phyloP scores from a whole-genome alignment of 1,140 invertebrate genomes.

The Neodiprion pinetum region DNA sequence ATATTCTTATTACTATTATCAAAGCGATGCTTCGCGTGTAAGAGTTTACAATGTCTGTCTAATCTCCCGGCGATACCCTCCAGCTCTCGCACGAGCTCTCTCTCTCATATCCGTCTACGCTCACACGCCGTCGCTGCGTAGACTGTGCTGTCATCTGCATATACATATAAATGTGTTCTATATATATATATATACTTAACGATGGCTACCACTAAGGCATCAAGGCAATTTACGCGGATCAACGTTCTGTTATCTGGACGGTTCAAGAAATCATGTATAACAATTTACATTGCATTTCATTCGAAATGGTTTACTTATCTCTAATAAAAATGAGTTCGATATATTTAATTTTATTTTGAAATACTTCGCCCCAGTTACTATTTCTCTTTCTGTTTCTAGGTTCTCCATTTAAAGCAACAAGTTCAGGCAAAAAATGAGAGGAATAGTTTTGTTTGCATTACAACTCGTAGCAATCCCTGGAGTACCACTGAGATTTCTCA shows the following conservation, averaged over 20 bases:
- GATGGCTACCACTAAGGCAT: too few species aligned
- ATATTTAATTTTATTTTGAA: not conserved
- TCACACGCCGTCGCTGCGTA: too few species aligned
- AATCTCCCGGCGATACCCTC: too few species aligned
- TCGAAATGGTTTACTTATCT: not conserved
- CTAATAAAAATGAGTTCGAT: not conserved
- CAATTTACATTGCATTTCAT: not conserved
- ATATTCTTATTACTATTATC: too few species aligned
- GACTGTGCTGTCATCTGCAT: too few species aligned
- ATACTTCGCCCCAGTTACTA: not conserved
- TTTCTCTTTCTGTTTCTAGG: constrained; percentile 33
- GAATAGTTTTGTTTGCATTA: constrained; percentile 48
- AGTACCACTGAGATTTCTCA: constrained; percentile 12
- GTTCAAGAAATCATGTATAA: not conserved
- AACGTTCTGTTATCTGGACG: not conserved
- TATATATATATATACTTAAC: too few species aligned
- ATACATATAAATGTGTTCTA: too few species aligned
- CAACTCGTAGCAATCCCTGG: constrained; percentile 19
- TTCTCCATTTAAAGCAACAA: constrained; percentile 58
- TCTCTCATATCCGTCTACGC: too few species aligned
- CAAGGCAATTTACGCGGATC: too few species aligned
- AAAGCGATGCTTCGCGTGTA: too few species aligned
- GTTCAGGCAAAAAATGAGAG: constrained; percentile 54
- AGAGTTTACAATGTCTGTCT: too few species aligned
- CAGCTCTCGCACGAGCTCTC: too few species aligned